Conservation (phyloP, 2,113 vertebrate species). For the Periophthalmus modestus region DNA sequence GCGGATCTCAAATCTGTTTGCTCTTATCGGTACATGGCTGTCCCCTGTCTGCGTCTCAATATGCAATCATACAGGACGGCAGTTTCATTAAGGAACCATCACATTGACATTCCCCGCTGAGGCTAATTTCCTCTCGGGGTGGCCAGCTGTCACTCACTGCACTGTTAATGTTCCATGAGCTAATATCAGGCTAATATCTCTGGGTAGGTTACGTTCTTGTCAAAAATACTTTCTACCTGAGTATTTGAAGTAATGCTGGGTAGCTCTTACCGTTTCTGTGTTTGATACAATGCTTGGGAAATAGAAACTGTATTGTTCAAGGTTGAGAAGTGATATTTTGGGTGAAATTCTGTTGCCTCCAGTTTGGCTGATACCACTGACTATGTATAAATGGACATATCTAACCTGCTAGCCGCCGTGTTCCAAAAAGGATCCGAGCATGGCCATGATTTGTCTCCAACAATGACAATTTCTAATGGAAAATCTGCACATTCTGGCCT, state of each 20-base stretch:
- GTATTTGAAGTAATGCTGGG: neutral
- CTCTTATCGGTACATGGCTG: constrained; percentile 4
- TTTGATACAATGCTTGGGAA: neutral
- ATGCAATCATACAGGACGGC: constrained; percentile 2
- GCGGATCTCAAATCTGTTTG: constrained; percentile 3
- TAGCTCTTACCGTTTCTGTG: neutral
- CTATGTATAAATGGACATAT: no score
- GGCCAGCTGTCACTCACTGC: neutral
- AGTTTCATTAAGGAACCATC: constrained; percentile 11
- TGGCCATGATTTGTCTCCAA: no score
- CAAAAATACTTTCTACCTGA: neutral
- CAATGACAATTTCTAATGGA: no score
- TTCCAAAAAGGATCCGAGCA: no score
- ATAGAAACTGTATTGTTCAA: neutral
- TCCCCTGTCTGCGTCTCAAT: neutral
- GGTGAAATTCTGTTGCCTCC: no score
- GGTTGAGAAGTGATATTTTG: neutral
- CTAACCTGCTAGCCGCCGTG: no score
- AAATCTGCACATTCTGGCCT: no score
- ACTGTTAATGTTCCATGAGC: neutral
- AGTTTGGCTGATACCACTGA: no score
- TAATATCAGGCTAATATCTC: neutral
- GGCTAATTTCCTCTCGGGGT: constrained; percentile 7
- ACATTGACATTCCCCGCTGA: neutral
- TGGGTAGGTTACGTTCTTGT: neutral